Conservation (phyloP, 2,113 vertebrate genomes). For the Pygoscelis antarcticus region DNA sequence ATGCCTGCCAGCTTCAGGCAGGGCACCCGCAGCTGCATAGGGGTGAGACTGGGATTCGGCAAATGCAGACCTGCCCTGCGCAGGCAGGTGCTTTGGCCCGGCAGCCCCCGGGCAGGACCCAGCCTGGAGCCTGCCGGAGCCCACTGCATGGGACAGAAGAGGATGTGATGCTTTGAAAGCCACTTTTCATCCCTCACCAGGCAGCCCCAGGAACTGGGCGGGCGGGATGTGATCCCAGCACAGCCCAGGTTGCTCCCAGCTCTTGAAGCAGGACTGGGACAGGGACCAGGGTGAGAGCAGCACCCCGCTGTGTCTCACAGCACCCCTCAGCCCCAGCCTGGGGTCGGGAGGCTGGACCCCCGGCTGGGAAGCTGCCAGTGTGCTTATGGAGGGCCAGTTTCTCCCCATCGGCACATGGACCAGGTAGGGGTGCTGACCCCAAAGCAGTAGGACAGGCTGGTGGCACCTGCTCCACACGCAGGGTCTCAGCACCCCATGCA, state of each 20-base stretch:
- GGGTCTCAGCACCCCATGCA: background rate
- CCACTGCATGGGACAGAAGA: background rate
- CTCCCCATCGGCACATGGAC: accelerated
- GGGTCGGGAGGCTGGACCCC: background rate
- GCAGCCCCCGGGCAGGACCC: background rate
- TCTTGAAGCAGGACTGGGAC: background rate
- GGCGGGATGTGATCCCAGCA: background rate
- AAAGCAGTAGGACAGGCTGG: background rate
- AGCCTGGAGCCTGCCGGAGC: background rate
- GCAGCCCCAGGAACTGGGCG: background rate
- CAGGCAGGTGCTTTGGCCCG: background rate
- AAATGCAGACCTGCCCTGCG: background rate
- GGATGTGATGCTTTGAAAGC: background rate
- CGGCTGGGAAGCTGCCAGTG: background rate
- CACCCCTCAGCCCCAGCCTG: background rate
- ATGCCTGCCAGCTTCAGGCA: background rate
- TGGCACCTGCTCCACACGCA: background rate
- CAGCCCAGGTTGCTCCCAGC: background rate
- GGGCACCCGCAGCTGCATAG: accelerated
- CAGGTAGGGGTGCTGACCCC: background rate
- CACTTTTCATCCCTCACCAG: background rate
- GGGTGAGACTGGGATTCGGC: background rate
- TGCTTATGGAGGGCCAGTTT: background rate
- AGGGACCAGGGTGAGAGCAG: background rate
- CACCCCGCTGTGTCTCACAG: background rate